A percentile compares a stretch with the other conserved stretches of the same genome.
These are phyloP conservation scores for Oncopodura yosiiana DNA, from an alignment of 1,140 invertebrate genomes.

Conservation along the genomic window DNA sequence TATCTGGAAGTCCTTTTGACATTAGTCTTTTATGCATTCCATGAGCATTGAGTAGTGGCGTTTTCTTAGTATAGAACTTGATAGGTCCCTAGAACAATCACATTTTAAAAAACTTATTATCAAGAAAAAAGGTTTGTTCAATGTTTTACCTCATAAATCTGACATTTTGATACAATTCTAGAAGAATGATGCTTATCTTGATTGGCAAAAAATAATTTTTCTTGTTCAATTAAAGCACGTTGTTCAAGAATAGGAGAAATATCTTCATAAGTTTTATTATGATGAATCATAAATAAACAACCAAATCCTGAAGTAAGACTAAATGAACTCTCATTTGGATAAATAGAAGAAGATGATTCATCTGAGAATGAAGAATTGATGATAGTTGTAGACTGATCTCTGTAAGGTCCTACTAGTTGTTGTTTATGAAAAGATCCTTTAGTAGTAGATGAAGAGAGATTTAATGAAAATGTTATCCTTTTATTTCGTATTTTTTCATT, in stretches of 20 bases:
- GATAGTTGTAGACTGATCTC: too few species aligned
- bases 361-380: too few species aligned
- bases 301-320: too few species aligned
- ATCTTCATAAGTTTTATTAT: background rate
- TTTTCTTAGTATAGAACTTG: constrained; percentile 13
- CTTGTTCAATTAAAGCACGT: background rate
- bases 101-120: background rate
- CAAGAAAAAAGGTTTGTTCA: background rate
- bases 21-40: constrained; percentile 4
- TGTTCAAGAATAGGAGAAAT: background rate
- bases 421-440: background rate
- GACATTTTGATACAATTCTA: constrained; percentile 8
- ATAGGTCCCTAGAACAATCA: constrained; percentile 1
- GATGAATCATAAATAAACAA: too few species aligned
- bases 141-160: constrained; percentile 6
- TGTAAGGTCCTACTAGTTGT: too few species aligned
- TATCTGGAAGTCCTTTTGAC: constrained; percentile 11
- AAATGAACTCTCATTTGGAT: too few species aligned
- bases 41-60: constrained; percentile 1
- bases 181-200: background rate
- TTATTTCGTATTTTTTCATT: background rate
- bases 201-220: background rate
- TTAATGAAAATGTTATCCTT: background rate
- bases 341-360: too few species aligned
- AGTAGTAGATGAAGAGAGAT: background rate